Conservation (phyloP, 2,113 vertebrate genomes). For the Lophius piscatorius region DNA sequence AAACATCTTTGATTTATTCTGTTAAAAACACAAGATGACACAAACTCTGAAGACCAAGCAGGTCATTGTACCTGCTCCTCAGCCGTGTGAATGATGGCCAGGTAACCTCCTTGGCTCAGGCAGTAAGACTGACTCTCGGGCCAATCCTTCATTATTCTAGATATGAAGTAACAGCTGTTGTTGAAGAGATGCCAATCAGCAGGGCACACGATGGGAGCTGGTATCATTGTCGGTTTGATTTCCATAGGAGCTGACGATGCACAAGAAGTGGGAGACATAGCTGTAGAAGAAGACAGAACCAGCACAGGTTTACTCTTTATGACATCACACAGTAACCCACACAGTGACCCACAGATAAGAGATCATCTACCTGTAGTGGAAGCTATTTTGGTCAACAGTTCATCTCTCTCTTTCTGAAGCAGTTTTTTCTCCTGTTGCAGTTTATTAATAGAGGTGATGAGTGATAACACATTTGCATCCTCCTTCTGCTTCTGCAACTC, state of each 20-base stretch:
- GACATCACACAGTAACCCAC: neutral
- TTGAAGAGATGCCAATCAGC: constrained; percentile 61
- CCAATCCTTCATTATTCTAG: constrained; percentile 39
- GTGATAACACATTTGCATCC: constrained; percentile 18
- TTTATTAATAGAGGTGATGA: constrained; percentile 8
- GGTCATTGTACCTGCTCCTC: constrained; percentile 72
- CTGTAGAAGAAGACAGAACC: too few relatives aligned
- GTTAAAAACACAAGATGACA: too few relatives aligned
- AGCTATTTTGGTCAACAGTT: constrained; percentile 44
- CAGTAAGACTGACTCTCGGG: constrained; percentile 43
- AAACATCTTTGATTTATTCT: too few relatives aligned
- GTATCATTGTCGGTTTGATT: neutral
- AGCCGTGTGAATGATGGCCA: constrained; percentile 74
- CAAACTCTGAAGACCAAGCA: too few relatives aligned
- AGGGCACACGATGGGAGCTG: constrained; percentile 35
- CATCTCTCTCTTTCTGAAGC: constrained; percentile 44
- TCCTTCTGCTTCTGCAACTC: constrained; percentile 19
- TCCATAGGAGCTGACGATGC: constrained; percentile 12
- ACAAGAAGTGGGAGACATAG: neutral
- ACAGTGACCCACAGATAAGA: neutral
- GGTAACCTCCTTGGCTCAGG: constrained; percentile 57
- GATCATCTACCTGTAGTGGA: constrained; percentile 4
- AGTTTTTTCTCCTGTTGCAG: constrained; percentile 56
- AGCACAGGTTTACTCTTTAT: too few relatives aligned
- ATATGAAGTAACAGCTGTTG: constrained; percentile 75